Percentiles rank a stretch among this genome's conserved stretches.
Conservation (phyloP, 2,888 invertebrate genomes). For the Prosopocoilus inquinatus region DNA sequence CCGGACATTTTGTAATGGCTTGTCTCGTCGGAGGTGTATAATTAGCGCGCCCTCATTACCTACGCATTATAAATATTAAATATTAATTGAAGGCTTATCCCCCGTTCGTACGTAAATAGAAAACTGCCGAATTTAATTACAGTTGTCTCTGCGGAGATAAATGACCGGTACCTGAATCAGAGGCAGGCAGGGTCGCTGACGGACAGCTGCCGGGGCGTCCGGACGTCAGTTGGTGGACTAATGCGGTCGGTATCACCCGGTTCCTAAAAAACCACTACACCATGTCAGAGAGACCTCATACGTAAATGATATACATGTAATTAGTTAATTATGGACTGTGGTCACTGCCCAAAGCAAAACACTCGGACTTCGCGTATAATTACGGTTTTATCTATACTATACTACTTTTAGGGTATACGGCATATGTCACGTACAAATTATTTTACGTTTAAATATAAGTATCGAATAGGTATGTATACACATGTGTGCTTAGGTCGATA, state of each 20-base stretch:
- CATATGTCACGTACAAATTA: neutral
- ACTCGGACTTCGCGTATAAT: conserved; percentile 16
- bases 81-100: no score
- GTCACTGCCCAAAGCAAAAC: conserved; percentile 18
- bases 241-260: conserved; percentile 15
- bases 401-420: neutral
- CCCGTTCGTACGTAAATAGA: no score
- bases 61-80: no score
- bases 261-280: conserved; percentile 25
- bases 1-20: no score
- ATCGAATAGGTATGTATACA: no score
- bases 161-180: no score
- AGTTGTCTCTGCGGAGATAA: no score
- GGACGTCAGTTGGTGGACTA: conserved; percentile 32
- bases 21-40: no score
- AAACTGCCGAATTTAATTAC: no score
- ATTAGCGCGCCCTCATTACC: no score
- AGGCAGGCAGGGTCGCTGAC: conserved; percentile 12
- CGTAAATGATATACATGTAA: conserved; percentile 27
- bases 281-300: conserved; percentile 21
- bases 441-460: neutral
- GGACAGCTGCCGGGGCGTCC: conserved; percentile 29
- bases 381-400: conserved; percentile 15
- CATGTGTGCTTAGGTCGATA: no score
- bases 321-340: conserved; percentile 33